Conservation (phyloP, 30 jellyfish, hydroid and myxozoan species). For the Catostylus mosaicus region DNA sequence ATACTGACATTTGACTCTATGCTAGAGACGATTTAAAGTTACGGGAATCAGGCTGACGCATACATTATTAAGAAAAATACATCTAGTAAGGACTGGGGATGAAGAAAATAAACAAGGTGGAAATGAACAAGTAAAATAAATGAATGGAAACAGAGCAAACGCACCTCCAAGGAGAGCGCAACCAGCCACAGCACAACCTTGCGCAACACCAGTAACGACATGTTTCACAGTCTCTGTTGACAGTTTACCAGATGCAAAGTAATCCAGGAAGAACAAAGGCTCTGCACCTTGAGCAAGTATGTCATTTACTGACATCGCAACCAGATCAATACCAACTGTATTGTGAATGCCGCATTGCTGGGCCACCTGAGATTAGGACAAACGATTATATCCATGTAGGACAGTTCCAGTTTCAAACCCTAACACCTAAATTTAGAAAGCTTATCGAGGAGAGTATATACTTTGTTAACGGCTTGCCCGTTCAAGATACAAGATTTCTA, state of each 20-base stretch:
- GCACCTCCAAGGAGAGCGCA: slow-evolving; percentile 96
- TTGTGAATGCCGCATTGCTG: slow-evolving; percentile 77
- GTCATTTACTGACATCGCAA: slow-evolving; percentile 97
- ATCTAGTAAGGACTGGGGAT: no score
- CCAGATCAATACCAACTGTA: slow-evolving; percentile 93
- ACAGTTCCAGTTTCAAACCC: no score
- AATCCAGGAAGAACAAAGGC: slow-evolving; percentile 90
- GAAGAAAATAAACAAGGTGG: neutral
- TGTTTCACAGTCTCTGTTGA: slow-evolving; percentile 72
- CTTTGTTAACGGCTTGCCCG: no score
- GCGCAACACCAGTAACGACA: slow-evolving; percentile 93
- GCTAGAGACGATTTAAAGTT: no score
- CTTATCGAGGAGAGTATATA: no score
- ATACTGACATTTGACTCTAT: no score
- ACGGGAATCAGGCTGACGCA: no score
- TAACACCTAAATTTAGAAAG: no score
- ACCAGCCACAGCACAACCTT: slow-evolving; percentile 92
- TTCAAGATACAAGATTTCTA: no score
- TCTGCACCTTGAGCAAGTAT: slow-evolving; percentile 96
- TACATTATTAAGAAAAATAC: no score
- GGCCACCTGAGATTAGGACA: slow-evolving; percentile 56
- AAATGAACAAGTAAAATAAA: neutral
- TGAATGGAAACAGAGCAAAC: neutral
- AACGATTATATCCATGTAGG: no score
- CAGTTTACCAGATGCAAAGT: slow-evolving; percentile 91